These are phyloP conservation scores for Dorcus hopei DNA, from an alignment of 2,888 invertebrate genomes.

Conservation along the genomic window DNA sequence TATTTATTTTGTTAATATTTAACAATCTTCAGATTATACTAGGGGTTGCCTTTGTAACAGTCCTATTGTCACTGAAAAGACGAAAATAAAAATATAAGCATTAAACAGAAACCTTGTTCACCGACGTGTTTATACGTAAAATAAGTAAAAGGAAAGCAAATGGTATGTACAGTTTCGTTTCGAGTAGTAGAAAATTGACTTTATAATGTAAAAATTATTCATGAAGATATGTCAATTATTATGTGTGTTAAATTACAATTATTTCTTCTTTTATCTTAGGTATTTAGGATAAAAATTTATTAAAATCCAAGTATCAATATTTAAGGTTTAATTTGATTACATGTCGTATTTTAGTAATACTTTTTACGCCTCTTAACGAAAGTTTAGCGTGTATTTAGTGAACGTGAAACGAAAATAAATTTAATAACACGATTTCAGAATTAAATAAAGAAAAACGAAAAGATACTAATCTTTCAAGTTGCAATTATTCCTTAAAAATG, in stretches of 20 bases:
- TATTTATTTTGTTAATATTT: too few species aligned
- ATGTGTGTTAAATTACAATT: neutral
- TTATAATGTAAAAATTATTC: neutral
- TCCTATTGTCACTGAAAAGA: too few species aligned
- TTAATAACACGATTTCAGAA: neutral
- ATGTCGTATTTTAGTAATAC: neutral
- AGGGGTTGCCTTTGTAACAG: too few species aligned
- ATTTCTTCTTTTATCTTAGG: neutral
- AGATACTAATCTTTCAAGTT: too few species aligned
- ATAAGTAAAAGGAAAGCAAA: too few species aligned
- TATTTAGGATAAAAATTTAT: conserved; percentile 2
- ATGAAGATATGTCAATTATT: conserved; percentile 1
- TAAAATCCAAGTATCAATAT: neutral
- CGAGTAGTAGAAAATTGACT: neutral
- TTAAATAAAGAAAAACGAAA: too few species aligned
- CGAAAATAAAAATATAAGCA: too few species aligned
- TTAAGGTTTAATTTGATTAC: neutral
- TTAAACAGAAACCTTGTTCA: too few species aligned
- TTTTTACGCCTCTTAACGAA: neutral
- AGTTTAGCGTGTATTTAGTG: neutral
- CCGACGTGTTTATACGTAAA: too few species aligned
- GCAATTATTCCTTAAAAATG: too few species aligned
- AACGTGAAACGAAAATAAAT: neutral
- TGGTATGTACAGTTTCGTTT: neutral
- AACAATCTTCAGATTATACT: too few species aligned